Percentiles rank a stretch among this genome's conserved stretches.
phyloP scores from a whole-genome alignment of 2,888 invertebrate genomes.

The Nectonema munidae region DNA sequence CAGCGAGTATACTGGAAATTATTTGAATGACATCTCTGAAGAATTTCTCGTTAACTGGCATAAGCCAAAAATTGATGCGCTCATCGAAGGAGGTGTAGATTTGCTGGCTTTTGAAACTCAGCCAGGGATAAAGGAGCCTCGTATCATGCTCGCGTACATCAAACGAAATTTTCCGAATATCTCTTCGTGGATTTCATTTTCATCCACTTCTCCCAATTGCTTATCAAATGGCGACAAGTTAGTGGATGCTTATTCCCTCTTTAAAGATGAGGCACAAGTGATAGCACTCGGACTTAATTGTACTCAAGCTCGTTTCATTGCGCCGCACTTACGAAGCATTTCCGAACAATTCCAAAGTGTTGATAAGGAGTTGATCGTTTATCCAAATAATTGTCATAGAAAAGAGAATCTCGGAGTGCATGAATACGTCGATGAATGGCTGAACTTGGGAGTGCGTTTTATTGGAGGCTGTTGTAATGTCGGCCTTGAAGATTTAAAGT shows the following conservation, averaged over 20 bases:
- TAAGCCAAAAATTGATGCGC: conserved; percentile 39
- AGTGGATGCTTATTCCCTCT: conserved; percentile 33
- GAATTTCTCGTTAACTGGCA: conserved; percentile 43
- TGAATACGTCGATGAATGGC: conserved; percentile 42
- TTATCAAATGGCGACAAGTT: conserved; percentile 53
- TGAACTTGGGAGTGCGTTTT: conserved; percentile 42
- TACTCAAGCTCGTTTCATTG: conserved; percentile 35
- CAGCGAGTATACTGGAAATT: conserved; percentile 58
- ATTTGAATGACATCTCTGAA: conserved; percentile 21
- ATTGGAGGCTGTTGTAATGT: conserved; percentile 83
- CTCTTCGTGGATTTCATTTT: no score
- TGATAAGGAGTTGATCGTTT: conserved; percentile 38
- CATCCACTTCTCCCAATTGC: no score
- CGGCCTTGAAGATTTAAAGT: no score
- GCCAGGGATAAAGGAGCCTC: conserved; percentile 48
- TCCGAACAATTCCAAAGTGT: background rate
- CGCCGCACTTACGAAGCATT: background rate
- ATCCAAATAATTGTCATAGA: conserved; percentile 74
- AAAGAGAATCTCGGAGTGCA: no score
- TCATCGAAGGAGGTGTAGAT: conserved; percentile 47
- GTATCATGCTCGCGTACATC: conserved; percentile 31
- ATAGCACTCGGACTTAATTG: conserved; percentile 66
- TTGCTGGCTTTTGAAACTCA: conserved; percentile 62
- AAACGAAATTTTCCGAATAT: no score
- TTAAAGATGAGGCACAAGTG: conserved; percentile 27